These are phyloP conservation scores for Therioaphis trifolii DNA, from an alignment of 2,888 invertebrate genomes.

Conservation along the genomic window DNA sequence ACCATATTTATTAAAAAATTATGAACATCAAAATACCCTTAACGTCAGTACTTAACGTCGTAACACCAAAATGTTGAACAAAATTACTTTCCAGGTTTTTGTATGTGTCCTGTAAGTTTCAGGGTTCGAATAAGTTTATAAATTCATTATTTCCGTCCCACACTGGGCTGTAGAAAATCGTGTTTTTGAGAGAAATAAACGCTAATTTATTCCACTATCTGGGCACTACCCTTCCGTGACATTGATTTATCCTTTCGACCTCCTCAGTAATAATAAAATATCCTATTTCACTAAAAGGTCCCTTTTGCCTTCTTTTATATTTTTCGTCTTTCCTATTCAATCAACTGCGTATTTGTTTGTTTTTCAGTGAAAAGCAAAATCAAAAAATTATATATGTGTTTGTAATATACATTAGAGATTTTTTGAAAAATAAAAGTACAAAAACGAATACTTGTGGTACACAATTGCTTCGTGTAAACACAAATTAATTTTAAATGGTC, in stretches of 20 bases:
- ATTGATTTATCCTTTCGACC: conserved; percentile 56
- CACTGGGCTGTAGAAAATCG: conserved; percentile 38
- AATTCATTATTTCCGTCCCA: conserved; percentile 31
- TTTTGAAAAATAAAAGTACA: conserved; percentile 11
- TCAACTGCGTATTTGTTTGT: conserved; percentile 35
- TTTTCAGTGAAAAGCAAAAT: conserved; percentile 40
- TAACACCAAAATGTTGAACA: background rate
- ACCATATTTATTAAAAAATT: too few relatives aligned
- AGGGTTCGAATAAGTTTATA: conserved; percentile 24
- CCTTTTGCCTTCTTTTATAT: background rate
- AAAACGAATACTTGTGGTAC: background rate
- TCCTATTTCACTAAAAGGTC: conserved; percentile 59
- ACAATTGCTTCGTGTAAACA: conserved; percentile 31
- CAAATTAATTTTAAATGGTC: background rate
- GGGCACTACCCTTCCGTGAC: conserved; percentile 50
- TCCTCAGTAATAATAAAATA: conserved; percentile 48
- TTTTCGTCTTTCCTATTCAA: conserved; percentile 9
- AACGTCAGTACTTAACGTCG: background rate
- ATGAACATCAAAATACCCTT: too few relatives aligned
- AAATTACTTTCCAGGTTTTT: conserved; percentile 14
- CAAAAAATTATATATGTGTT: background rate
- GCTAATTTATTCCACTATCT: conserved; percentile 56
- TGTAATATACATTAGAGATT: background rate
- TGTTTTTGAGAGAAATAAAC: conserved; percentile 38
- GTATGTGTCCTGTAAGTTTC: conserved; percentile 2